Evolutionary conservation across 2,113 vertebrate genomes (phyloP).

Genomic region (Psittacus erithacus): DNA sequence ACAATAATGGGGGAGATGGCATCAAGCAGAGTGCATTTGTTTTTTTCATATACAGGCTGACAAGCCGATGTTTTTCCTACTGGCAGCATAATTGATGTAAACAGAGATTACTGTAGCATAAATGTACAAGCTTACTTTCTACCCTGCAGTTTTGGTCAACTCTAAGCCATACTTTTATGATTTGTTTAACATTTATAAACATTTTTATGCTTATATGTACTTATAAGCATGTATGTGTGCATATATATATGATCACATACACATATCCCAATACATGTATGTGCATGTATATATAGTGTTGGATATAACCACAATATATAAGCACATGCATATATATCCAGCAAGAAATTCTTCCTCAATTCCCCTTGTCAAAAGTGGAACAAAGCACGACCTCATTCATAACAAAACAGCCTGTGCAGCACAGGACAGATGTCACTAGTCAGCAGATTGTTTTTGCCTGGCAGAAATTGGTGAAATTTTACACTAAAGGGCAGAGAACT

Average conservation of each 20-base stretch:
- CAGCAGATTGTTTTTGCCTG: constrained; percentile 29
- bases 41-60: neutral
- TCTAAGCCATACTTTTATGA: neutral
- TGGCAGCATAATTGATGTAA: neutral
- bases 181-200: neutral
- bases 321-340: fast-evolving
- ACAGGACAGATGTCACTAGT: neutral
- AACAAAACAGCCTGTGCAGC: neutral
- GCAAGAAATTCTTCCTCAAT: neutral
- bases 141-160: neutral
- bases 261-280: neutral
- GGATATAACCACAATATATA: neutral
- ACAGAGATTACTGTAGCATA: neutral
- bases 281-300: neutral
- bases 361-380: constrained; percentile 7
- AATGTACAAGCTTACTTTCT: neutral
- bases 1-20: neutral
- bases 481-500: constrained; percentile 49
- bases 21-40: neutral
- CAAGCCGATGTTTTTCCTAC: neutral
- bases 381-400: neutral
- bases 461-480: constrained; percentile 29
- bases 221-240: too few relatives aligned
- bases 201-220: neutral
- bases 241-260: neutral